phyloP scores from a whole-genome alignment of 1,140 invertebrate genomes.

The Pantala flavescens region DNA sequence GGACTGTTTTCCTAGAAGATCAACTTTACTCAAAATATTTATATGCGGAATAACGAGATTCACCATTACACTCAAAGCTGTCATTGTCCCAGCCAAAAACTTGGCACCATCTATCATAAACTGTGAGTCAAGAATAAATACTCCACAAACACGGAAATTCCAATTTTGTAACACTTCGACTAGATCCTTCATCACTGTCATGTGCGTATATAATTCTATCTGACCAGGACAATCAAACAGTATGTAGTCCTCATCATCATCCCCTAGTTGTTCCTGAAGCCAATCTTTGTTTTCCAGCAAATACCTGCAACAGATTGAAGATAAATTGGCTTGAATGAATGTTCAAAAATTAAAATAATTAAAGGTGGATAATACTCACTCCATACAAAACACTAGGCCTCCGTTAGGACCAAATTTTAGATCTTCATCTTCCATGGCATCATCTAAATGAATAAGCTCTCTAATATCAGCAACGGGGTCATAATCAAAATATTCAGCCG shows the following conservation, averaged over 20 bases:
- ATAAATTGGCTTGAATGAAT: conserved; percentile 17
- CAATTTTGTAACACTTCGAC: conserved; percentile 71
- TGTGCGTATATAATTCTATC: conserved; percentile 96
- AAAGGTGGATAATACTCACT: conserved; percentile 52
- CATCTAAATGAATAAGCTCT: conserved; percentile 88
- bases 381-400: conserved; percentile 92
- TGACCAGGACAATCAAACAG: conserved; percentile 99
- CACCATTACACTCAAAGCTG: conserved; percentile 91
- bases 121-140: conserved; percentile 91
- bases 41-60: conserved; percentile 90
- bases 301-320: conserved; percentile 48
- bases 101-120: conserved; percentile 95
- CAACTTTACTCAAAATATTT: conserved; percentile 92
- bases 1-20: conserved; percentile 74
- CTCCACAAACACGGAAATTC: conserved; percentile 83
- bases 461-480: conserved; percentile 77
- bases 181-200: conserved; percentile 76
- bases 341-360: conserved; percentile 3
- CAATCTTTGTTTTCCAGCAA: conserved; percentile 83
- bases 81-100: conserved; percentile 89
- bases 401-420: conserved; percentile 96
- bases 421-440: conserved; percentile 94
- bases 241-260: conserved; percentile 83
- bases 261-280: conserved; percentile 74
- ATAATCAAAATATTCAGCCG: conserved; percentile 93